phyloP scores from a whole-genome alignment of 2,113 vertebrate species.

The Tricholaema leucomelas region DNA sequence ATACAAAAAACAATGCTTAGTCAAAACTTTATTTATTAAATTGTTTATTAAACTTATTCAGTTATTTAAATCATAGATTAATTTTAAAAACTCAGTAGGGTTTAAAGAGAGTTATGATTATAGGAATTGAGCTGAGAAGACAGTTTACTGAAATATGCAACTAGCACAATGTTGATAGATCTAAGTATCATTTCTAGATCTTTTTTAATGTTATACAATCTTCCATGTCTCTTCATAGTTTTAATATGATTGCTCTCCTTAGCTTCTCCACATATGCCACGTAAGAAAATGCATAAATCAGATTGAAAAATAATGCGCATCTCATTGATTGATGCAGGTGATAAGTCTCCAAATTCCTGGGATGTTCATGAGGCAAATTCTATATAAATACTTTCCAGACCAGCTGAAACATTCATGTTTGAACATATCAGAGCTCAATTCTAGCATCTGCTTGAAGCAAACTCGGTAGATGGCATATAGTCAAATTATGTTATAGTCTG shows the following conservation, averaged over 20 bases:
- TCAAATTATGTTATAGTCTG: background rate
- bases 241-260: background rate
- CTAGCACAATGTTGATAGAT: background rate
- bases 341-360: background rate
- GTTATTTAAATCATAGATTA: background rate
- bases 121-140: background rate
- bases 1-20: background rate
- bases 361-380: background rate
- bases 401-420: constrained; percentile 21
- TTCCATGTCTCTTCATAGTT: background rate
- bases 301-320: background rate
- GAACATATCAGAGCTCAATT: background rate
- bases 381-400: constrained; percentile 13
- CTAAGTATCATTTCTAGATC: background rate
- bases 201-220: background rate
- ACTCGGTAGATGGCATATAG: background rate
- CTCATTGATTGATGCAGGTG: background rate
- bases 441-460: background rate
- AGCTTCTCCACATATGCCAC: background rate
- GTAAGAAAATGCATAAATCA: background rate
- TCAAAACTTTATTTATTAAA: background rate
- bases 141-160: background rate
- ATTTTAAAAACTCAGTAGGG: too few relatives aligned
- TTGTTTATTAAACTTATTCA: background rate
- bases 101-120: background rate